These are phyloP conservation scores for Lineus longissimus DNA, from an alignment of 1,140 invertebrate species.

Conservation along the genomic window DNA sequence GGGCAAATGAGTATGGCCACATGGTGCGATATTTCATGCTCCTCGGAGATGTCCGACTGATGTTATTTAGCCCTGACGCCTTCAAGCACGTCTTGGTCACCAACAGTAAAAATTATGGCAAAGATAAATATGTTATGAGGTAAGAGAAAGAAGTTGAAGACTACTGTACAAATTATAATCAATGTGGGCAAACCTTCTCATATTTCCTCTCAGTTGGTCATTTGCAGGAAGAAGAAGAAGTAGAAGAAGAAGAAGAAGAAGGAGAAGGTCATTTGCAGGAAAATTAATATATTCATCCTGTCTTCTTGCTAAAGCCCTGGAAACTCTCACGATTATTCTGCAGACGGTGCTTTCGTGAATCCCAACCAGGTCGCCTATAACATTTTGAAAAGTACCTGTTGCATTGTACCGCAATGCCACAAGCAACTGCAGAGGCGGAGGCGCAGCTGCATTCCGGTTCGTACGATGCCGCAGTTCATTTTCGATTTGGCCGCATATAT, in stretches of 20 bases:
- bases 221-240: too few species aligned
- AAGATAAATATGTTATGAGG: conserved; percentile 6
- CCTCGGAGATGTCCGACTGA: not conserved
- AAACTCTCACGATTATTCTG: not conserved
- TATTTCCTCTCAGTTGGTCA: too few species aligned
- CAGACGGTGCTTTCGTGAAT: not conserved
- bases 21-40: not conserved
- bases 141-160: too few species aligned
- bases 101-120: conserved; percentile 1
- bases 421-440: not conserved
- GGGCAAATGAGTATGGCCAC: not conserved
- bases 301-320: not conserved
- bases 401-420: not conserved
- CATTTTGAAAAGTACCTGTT: not conserved
- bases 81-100: not conserved
- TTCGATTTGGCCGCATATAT: too few species aligned
- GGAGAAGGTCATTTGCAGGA: not conserved
- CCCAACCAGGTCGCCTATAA: not conserved
- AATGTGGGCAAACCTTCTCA: too few species aligned
- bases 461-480: too few species aligned
- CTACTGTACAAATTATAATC: too few species aligned
- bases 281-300: not conserved
- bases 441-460: too few species aligned
- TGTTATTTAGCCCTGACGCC: not conserved
- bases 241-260: too few species aligned